Base-by-base conservation (phyloP, 2,797 vertebrate species). In the Sarcoramphus papa region DNA sequence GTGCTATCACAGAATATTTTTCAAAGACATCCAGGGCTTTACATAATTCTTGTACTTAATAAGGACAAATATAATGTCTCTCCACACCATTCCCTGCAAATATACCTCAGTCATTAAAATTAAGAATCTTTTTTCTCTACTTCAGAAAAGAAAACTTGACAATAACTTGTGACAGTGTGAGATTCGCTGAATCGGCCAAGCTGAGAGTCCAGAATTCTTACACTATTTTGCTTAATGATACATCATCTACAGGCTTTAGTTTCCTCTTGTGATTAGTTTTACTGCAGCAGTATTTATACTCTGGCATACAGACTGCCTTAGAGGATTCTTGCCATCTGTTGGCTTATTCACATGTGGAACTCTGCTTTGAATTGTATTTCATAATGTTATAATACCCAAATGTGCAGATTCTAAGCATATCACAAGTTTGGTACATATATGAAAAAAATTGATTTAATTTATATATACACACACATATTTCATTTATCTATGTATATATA, bases 261-360 rank as follows among this genome's bases (percentile, higher is more conserved):
- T 96, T 91, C 67, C 93, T 92, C 87, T 69, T 87, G 92, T 92
- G 95, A 64, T 92, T 93, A 79, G 41, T 91, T 96, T 95, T 95
- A 92, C 37, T 79, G 67, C 56, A 91, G 68, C 48, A 83, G 82
- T 96, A 94, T 92, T 97, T 97, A 93, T 90, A 92, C 50, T 80
- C 64, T 95, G 86, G 74, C 93, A 95, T 64, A 54, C 14, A 92
- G 48, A 54, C 74, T 87, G 83, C 94, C 95, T 91, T 85, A 83
- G 96, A 97, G 82, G 51, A 95, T 94, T 93, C 74, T 74, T 92
- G 43, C 94, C 95, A 97, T 96, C 96, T 97, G 96, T 91, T 95
- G 72, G 65, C 50, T 89, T 96, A 82, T 85, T 96, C 94, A 91
- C 70, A 89, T 67, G 78, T 88, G 59, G 70, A 93, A 67, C n/a